phyloP scores from a whole-genome alignment of 2,113 vertebrate genomes.

The Rhea americana region DNA sequence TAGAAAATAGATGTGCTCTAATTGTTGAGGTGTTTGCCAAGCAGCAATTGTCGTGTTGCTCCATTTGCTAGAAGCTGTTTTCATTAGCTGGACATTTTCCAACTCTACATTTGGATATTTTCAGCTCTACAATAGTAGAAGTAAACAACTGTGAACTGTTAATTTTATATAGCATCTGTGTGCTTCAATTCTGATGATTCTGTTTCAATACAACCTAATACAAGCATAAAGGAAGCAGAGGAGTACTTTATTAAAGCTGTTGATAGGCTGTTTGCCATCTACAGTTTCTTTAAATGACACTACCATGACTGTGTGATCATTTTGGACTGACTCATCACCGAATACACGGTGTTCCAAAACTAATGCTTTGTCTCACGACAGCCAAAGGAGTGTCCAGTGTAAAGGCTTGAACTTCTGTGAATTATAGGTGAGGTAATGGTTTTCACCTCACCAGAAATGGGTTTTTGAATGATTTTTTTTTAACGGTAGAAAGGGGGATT shows the following conservation, averaged over 20 bases:
- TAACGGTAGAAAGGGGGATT: background rate
- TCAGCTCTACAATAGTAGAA: background rate
- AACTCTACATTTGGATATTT: background rate
- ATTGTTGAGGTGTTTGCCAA: background rate
- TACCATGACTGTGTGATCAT: background rate
- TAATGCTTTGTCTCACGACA: background rate
- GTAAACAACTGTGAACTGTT: background rate
- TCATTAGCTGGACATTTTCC: background rate
- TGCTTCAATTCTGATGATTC: background rate
- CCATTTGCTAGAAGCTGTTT: background rate
- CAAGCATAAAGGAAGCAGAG: background rate
- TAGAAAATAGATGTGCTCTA: background rate
- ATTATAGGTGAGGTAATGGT: background rate
- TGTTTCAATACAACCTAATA: background rate
- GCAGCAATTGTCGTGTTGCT: background rate
- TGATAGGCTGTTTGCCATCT: background rate
- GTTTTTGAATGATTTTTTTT: background rate
- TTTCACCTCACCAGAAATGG: background rate
- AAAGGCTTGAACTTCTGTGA: background rate
- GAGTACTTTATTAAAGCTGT: background rate
- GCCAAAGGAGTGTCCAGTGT: background rate
- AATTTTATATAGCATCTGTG: fast-evolving
- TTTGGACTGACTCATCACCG: background rate
- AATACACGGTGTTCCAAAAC: background rate
- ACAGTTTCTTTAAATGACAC: background rate